Evolutionary conservation across 2,797 vertebrate species (phyloP), one percentile per base, ranked within the genome.

Genomic region (Molossus molossus): DNA sequence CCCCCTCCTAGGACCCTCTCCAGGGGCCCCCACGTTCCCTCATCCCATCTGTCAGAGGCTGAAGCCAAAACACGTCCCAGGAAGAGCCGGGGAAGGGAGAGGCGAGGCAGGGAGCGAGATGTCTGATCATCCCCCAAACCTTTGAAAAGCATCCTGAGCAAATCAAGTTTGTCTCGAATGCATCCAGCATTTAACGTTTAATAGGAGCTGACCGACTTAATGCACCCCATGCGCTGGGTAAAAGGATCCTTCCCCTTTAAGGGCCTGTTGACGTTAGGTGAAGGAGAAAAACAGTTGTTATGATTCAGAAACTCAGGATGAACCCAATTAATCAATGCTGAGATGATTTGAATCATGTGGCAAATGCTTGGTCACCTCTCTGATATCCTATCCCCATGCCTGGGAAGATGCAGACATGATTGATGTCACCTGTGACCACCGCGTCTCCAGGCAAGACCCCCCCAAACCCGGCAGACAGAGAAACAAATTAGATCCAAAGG

Each of bases 321-420:
- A 98, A 98, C 98, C 98, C 98, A 98, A 98, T 99, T 98, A 98
- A 99, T 99, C 98, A 99, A 98, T 98, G 98, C 97, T 98, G 98
- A 97, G 98, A 98, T 98, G 98, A 98, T 98, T 98, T 98, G 98
- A 99, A 98, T 99, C 98, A 98, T 98, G 98, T 98, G 98, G 98
- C 97, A 87, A 91, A 98, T 97, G 98, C 98, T 98, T 98, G 98
- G 98, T 98, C 98, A 98, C 98, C 98, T 98, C 98, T 98, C 98
- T 98, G 98, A 98, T 98, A 98, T 98, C 98, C 98, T 98, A 98
- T 98, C 98, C 98, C 96, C 86, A 94, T 94, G 97, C 98, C 97
- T 97, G 95, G 87, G 95, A 97, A 97, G 98, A 97, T 95, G 95
- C 94, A 98, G 97, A 97, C 97, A 96, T 99, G 99, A 99, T 99